Percentiles rank a stretch among this genome's conserved stretches.
These are phyloP conservation scores for Mola mola DNA, from an alignment of 2,113 vertebrate genomes.

Conservation along the genomic window DNA sequence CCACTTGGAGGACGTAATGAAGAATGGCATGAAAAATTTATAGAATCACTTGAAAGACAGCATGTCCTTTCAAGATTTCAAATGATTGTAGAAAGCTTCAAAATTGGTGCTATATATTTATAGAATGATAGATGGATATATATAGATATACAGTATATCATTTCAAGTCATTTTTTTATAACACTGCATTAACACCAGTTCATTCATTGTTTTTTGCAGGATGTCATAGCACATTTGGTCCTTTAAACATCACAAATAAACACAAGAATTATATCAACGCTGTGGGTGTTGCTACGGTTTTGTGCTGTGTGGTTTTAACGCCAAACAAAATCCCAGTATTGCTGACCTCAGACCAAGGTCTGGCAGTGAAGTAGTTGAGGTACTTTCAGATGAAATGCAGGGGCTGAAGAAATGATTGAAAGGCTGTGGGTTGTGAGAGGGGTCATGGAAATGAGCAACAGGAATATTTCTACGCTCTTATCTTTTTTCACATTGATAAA, in stretches of 20 bases:
- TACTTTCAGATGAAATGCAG: constrained; percentile 33
- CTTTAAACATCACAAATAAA: too few species aligned
- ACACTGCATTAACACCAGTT: too few species aligned
- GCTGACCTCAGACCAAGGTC: neutral
- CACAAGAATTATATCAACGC: too few species aligned
- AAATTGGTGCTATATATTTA: constrained; percentile 1
- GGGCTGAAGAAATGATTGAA: constrained; percentile 33
- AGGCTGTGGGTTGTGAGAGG: constrained; percentile 30
- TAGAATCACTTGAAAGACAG: constrained; percentile 36
- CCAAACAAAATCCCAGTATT: too few species aligned
- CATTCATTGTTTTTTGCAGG: too few species aligned
- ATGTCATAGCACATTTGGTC: too few species aligned
- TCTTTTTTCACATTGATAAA: constrained; percentile 44
- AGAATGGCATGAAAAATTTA: constrained; percentile 39
- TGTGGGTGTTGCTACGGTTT: too few species aligned
- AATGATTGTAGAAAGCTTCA: constrained; percentile 16
- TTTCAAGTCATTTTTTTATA: too few species aligned
- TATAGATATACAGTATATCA: too few species aligned
- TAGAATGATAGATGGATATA: too few species aligned
- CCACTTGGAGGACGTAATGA: constrained; percentile 26
- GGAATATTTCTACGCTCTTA: constrained; percentile 49
- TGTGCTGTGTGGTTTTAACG: too few species aligned
- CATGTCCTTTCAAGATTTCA: constrained; percentile 35
- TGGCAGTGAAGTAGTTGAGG: neutral
- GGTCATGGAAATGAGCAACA: constrained; percentile 57